Evolutionary conservation across 2,888 invertebrate genomes (phyloP).

Genomic region (Andrena trimmerana): DNA sequence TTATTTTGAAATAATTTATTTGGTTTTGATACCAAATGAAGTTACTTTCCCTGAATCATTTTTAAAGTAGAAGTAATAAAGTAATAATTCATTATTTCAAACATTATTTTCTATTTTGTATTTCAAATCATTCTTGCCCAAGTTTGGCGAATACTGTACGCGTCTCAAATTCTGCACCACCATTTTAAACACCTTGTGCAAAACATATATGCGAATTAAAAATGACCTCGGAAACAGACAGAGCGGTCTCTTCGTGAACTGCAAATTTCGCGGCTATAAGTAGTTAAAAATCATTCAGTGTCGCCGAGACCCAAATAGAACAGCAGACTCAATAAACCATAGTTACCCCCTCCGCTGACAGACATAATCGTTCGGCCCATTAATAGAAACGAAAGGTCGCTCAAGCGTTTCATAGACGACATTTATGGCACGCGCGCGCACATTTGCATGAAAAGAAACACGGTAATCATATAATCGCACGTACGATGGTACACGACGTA

Average conservation of each 20-base stretch:
- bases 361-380: neutral
- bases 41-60: no score
- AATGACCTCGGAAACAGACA: neutral
- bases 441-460: constrained; percentile 40
- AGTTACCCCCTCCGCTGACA: neutral
- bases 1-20: no score
- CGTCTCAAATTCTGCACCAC: no score
- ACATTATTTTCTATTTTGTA: no score
- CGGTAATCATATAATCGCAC: constrained; percentile 27
- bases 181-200: no score
- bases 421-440: neutral
- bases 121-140: no score
- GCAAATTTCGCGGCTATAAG: neutral
- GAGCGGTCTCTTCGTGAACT: neutral
- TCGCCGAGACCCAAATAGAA: neutral
- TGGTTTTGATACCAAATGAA: no score
- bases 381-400: constrained; percentile 4
- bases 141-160: no score
- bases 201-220: no score
- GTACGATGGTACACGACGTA: neutral
- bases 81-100: no score
- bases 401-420: neutral
- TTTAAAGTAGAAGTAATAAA: no score
- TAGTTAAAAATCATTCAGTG: no score
- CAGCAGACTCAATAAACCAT: neutral